Conservation (phyloP, 64 coral and sea anemone genomes). For the Dendrophyllia cribrosa region DNA sequence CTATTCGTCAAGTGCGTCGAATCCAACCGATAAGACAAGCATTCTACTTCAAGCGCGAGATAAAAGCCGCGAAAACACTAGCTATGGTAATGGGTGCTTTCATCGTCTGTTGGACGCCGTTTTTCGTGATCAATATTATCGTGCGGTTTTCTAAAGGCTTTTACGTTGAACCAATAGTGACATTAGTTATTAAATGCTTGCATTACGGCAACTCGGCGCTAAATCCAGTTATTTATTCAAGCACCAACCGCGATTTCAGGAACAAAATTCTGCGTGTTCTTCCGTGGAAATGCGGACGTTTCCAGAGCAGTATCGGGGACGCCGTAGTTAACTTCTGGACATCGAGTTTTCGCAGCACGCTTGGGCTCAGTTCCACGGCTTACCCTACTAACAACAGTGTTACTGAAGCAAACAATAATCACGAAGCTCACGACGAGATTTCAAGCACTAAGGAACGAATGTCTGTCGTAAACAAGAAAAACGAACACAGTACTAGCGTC, state of each 20-base stretch:
- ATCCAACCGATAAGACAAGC: conserved; percentile 78
- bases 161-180: background rate
- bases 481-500: background rate
- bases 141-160: conserved; percentile 8
- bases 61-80: conserved; percentile 89
- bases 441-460: background rate
- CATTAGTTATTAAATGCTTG: conserved; percentile 46
- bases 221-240: conserved; percentile 72
- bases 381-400: background rate
- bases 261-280: conserved; percentile 65
- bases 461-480: background rate
- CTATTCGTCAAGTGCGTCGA: conserved; percentile 68
- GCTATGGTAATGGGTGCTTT: conserved; percentile 92
- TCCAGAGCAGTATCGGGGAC: conserved; percentile 11
- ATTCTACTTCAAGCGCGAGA: conserved; percentile 83
- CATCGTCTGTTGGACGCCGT: conserved; percentile 85
- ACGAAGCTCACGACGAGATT: background rate
- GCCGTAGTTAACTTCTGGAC: conserved; percentile 22
- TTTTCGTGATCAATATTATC: conserved; percentile 82
- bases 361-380: background rate
- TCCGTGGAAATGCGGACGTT: conserved; percentile 32
- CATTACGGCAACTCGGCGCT: conserved; percentile 72
- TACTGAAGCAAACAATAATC: background rate
- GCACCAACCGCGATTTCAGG: conserved; percentile 62
- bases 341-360: background rate